A percentile compares a stretch with the other conserved stretches of the same genome.
Conservation (phyloP, 2,797 vertebrate genomes). For the Nannoperca australis region DNA sequence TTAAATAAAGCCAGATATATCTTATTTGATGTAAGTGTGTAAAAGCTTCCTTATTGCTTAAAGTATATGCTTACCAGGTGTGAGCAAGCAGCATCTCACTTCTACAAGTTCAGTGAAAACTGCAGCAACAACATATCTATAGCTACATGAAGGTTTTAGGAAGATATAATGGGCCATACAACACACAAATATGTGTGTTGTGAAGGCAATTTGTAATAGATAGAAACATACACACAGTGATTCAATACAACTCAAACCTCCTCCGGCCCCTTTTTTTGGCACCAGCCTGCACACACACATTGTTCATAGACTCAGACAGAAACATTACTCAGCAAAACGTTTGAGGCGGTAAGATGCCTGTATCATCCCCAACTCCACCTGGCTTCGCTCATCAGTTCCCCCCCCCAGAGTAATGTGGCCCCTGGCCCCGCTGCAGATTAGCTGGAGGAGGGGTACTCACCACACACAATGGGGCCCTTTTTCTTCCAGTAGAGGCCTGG, state of each 20-base stretch:
- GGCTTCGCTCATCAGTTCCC: conserved; percentile 78
- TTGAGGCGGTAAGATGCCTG: conserved; percentile 53
- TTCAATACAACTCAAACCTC: conserved; percentile 5
- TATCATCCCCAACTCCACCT: conserved; percentile 62
- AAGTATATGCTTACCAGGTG: neutral
- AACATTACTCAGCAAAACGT: conserved; percentile 61
- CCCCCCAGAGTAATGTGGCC: conserved; percentile 78
- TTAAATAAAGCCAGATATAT: conserved; percentile 6
- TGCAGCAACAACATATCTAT: neutral
- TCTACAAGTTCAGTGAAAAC: neutral
- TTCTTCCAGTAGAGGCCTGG: conserved; percentile 63
- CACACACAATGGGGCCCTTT: conserved; percentile 76
- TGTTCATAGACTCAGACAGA: conserved; percentile 24
- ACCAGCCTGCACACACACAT: neutral
- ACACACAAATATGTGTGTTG: neutral
- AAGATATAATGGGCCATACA: neutral
- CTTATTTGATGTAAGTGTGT: conserved; percentile 18
- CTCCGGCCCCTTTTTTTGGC: neutral
- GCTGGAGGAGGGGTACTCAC: conserved; percentile 74
- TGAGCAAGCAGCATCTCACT: neutral
- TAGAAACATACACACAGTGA: conserved; percentile 8
- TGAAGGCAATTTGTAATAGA: neutral
- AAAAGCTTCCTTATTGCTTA: conserved; percentile 8
- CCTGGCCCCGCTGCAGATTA: conserved; percentile 75
- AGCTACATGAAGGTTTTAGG: neutral